A percentile compares a stretch with the other conserved stretches of the same genome.
Evolutionary conservation across 2,888 invertebrate genomes (phyloP).

Genomic region (Lycia hirtaria): DNA sequence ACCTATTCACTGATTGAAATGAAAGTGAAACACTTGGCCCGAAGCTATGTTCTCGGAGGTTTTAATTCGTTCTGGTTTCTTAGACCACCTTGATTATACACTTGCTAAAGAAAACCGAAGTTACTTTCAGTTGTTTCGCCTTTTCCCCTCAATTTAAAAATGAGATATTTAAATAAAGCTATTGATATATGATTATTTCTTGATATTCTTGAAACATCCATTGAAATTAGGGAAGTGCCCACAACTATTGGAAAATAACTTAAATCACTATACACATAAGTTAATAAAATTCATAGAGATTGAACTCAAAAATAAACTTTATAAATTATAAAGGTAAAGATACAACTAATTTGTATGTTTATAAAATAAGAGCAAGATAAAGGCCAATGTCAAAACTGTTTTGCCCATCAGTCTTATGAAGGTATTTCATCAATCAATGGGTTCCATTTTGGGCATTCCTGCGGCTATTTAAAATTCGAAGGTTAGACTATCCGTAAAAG

Average conservation of each 20-base stretch:
- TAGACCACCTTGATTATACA: not conserved
- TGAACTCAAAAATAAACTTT: too few relatives aligned
- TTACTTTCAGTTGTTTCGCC: too few relatives aligned
- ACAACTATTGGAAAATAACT: too few relatives aligned
- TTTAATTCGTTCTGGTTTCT: not conserved
- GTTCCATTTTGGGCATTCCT: slow-evolving; percentile 22
- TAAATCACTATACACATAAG: too few relatives aligned
- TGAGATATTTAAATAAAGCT: too few relatives aligned
- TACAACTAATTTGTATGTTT: slow-evolving; percentile 38
- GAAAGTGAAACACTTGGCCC: slow-evolving; percentile 10
- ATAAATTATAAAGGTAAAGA: too few relatives aligned
- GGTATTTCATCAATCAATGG: slow-evolving; percentile 18
- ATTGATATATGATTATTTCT: too few relatives aligned
- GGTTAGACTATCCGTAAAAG: slow-evolving; percentile 51
- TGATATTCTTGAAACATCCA: too few relatives aligned
- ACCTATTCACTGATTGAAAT: not conserved
- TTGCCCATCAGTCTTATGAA: slow-evolving; percentile 39
- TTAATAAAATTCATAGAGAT: too few relatives aligned
- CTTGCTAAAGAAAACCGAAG: too few relatives aligned
- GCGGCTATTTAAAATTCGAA: slow-evolving; percentile 43
- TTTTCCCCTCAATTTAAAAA: too few relatives aligned
- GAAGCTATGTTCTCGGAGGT: not conserved
- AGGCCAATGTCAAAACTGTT: slow-evolving; percentile 79
- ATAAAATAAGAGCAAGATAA: slow-evolving; percentile 61
- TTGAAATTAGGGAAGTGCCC: too few relatives aligned